phyloP scores from a whole-genome alignment of 2,113 vertebrate genomes.

The Struthio camelus region DNA sequence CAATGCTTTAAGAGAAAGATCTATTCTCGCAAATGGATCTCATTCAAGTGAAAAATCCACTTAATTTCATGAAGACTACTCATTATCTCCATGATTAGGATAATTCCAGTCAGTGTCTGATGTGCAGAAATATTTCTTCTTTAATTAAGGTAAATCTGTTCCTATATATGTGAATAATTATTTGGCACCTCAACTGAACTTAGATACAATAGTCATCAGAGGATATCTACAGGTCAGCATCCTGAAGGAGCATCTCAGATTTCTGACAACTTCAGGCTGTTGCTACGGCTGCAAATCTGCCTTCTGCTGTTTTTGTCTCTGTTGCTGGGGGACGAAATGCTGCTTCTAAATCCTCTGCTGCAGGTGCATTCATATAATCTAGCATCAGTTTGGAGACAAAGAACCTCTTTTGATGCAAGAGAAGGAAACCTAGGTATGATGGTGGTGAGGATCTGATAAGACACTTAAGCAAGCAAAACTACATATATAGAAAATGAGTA shows the following conservation, averaged over 20 bases:
- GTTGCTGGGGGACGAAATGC: conserved; percentile 58
- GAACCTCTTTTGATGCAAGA: conserved; percentile 2
- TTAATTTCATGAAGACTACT: not conserved
- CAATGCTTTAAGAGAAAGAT: not conserved
- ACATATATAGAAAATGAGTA: not conserved
- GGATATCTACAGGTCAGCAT: conserved; percentile 1
- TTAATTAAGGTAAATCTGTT: not conserved
- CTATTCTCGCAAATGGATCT: not conserved
- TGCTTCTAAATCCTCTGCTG: conserved; percentile 51
- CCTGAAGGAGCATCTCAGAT: conserved; percentile 19
- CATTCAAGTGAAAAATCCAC: not conserved
- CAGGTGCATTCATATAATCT: conserved; percentile 54
- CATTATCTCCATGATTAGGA: not conserved
- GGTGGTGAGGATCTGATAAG: conserved; percentile 20
- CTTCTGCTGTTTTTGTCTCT: conserved; percentile 37
- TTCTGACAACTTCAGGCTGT: conserved; percentile 21
- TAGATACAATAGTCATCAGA: not conserved
- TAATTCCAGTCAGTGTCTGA: not conserved
- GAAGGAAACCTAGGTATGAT: not conserved
- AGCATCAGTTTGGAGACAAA: conserved; percentile 39
- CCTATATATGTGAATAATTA: not conserved
- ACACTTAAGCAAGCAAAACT: not conserved
- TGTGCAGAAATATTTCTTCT: not conserved
- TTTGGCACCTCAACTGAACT: not conserved
- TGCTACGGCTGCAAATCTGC: conserved; percentile 55